phyloP scores from a whole-genome alignment of 2,113 vertebrate species.

The Periophthalmus modestus region DNA sequence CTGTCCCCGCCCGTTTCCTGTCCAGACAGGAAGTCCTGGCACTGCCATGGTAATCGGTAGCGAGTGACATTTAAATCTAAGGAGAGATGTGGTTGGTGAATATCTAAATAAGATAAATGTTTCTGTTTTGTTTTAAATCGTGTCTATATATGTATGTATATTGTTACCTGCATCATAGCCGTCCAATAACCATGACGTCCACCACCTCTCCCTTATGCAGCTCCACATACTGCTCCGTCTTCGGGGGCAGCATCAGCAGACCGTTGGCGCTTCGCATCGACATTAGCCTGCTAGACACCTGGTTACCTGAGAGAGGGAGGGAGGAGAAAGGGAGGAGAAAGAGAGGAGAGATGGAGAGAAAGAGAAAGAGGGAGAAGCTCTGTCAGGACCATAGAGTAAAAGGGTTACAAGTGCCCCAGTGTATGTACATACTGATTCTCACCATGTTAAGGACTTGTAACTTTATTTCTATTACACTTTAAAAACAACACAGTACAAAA shows the following conservation, averaged over 20 bases:
- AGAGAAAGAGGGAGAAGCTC: too few relatives aligned
- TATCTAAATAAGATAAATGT: not conserved
- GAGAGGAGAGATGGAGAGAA: too few relatives aligned
- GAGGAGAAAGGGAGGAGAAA: not conserved
- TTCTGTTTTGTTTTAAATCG: not conserved
- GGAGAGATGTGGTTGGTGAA: slow-evolving; percentile 19
- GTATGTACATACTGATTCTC: too few relatives aligned
- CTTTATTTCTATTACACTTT: too few relatives aligned
- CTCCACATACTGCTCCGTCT: slow-evolving; percentile 99
- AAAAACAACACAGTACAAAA: too few relatives aligned
- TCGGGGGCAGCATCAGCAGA: slow-evolving; percentile 98
- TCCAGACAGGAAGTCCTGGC: slow-evolving; percentile 68
- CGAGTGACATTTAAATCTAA: slow-evolving; percentile 57
- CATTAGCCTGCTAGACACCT: slow-evolving; percentile 99
- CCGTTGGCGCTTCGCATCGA: slow-evolving; percentile 99
- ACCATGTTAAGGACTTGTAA: too few relatives aligned
- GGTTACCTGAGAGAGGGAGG: slow-evolving; percentile 83
- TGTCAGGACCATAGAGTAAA: too few relatives aligned
- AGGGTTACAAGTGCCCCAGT: too few relatives aligned
- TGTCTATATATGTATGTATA: too few relatives aligned
- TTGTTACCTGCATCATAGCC: slow-evolving; percentile 89
- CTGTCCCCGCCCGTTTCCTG: slow-evolving; percentile 59
- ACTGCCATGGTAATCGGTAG: slow-evolving; percentile 63
- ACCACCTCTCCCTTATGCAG: slow-evolving; percentile 99
- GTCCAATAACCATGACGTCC: slow-evolving; percentile 99